Percentiles rank a stretch among this genome's conserved stretches.
phyloP scores from a whole-genome alignment of 2,797 vertebrate genomes.

The Chrysolophus pictus region DNA sequence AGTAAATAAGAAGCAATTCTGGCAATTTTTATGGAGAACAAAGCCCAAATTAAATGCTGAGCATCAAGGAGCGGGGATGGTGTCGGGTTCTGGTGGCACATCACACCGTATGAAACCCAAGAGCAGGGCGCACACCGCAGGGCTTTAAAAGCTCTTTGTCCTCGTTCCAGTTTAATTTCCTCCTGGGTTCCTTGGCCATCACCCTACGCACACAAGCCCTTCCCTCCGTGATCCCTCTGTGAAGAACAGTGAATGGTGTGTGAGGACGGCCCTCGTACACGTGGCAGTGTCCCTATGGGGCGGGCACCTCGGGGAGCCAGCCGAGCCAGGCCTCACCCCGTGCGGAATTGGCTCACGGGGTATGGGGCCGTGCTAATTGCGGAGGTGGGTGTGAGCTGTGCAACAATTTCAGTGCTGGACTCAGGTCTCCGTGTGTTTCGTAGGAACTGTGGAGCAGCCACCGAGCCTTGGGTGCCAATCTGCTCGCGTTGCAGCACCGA shows the following conservation, averaged over 20 bases:
- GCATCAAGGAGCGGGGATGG: not conserved
- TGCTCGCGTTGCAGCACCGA: slow-evolving; percentile 44
- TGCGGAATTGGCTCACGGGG: not conserved
- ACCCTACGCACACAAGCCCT: not conserved
- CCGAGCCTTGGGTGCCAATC: slow-evolving; percentile 38
- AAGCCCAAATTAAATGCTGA: slow-evolving; percentile 43
- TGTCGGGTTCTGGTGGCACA: slow-evolving; percentile 2
- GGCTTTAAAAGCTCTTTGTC: slow-evolving; percentile 50
- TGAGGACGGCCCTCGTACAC: not conserved
- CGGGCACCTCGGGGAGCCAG: not conserved
- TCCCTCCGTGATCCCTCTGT: slow-evolving; percentile 23
- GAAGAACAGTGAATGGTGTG: not conserved
- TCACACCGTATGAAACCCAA: not conserved
- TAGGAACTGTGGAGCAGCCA: slow-evolving; percentile 36
- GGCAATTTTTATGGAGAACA: slow-evolving; percentile 42
- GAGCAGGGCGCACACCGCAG: not conserved
- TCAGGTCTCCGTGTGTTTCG: slow-evolving; percentile 16
- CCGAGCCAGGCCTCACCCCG: not conserved
- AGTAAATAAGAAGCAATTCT: slow-evolving; percentile 54
- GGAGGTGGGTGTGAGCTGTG: slow-evolving; percentile 49
- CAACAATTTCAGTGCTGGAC: slow-evolving; percentile 7
- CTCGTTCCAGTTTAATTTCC: slow-evolving; percentile 63
- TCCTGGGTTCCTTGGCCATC: not conserved
- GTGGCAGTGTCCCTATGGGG: not conserved
- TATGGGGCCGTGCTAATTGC: slow-evolving; percentile 23